These are phyloP conservation scores for Caloenas nicobarica DNA, from an alignment of 2,113 vertebrate genomes.

Conservation along the genomic window DNA sequence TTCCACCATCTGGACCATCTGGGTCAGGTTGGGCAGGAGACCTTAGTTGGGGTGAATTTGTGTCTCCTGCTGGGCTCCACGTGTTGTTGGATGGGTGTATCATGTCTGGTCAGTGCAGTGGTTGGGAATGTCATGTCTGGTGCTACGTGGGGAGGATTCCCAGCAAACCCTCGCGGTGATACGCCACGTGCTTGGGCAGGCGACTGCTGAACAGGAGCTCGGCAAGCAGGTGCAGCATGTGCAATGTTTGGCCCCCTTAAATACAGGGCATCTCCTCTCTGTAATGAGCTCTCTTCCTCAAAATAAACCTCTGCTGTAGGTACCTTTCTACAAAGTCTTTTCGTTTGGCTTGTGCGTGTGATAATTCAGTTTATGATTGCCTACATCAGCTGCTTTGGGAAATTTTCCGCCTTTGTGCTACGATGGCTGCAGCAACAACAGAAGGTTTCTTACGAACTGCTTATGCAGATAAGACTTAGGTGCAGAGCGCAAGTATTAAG, in stretches of 20 bases:
- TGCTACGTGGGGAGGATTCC: background rate
- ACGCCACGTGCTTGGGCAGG: background rate
- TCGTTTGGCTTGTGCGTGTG: slow-evolving; percentile 13
- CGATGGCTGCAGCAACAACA: background rate
- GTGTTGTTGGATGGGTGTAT: background rate
- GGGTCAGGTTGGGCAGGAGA: background rate
- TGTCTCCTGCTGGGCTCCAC: background rate
- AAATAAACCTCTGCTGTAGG: background rate
- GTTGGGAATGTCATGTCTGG: accelerated
- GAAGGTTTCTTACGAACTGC: slow-evolving; percentile 17
- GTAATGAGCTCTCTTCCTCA: background rate
- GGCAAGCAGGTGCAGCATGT: background rate
- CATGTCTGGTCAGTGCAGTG: background rate
- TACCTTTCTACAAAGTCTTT: slow-evolving; percentile 11
- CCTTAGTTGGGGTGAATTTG: background rate
- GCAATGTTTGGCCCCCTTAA: background rate
- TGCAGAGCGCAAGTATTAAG: background rate
- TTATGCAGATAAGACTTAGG: slow-evolving; percentile 8
- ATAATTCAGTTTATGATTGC: slow-evolving; percentile 34
- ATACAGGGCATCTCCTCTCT: background rate
- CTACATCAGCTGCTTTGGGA: slow-evolving; percentile 41
- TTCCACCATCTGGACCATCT: background rate
- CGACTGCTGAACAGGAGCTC: background rate
- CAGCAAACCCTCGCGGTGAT: background rate
- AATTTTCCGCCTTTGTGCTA: slow-evolving; percentile 35